Conservation (phyloP, 2,113 vertebrate species). For the Neopipo cinnamomea region DNA sequence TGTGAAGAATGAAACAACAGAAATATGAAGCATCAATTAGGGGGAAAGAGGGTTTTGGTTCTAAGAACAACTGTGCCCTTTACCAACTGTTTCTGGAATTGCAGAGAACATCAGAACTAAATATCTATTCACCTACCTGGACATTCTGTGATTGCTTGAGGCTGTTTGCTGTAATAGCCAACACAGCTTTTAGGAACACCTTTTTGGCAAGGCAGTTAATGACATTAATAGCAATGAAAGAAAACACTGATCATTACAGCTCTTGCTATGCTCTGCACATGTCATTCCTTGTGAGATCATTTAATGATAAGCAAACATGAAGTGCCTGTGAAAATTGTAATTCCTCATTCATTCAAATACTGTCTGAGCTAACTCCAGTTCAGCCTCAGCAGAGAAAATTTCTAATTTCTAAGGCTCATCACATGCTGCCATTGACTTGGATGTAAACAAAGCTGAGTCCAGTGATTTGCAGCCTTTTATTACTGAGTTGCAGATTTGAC, state of each 20-base stretch:
- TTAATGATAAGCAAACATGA: background rate
- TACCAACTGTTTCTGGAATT: background rate
- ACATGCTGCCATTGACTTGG: background rate
- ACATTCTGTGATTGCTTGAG: background rate
- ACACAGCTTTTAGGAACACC: background rate
- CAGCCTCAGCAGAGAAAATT: background rate
- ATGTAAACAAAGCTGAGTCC: background rate
- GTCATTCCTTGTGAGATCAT: background rate
- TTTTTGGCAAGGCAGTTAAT: background rate
- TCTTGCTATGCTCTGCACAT: background rate
- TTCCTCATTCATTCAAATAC: background rate
- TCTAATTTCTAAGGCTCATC: background rate
- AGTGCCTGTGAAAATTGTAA: background rate
- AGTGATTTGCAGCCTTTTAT: background rate
- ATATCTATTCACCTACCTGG: background rate
- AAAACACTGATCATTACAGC: background rate
- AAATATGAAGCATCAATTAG: background rate
- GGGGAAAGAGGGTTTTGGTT: background rate
- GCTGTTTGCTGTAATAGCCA: background rate
- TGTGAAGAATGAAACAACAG: background rate
- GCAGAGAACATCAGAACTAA: background rate
- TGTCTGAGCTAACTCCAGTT: background rate
- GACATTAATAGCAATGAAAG: background rate
- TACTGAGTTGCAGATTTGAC: background rate
- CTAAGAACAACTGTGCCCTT: background rate